These are phyloP conservation scores for Rhombomys opimus DNA, from an alignment of 2,113 vertebrate genomes.

Conservation along the genomic window DNA sequence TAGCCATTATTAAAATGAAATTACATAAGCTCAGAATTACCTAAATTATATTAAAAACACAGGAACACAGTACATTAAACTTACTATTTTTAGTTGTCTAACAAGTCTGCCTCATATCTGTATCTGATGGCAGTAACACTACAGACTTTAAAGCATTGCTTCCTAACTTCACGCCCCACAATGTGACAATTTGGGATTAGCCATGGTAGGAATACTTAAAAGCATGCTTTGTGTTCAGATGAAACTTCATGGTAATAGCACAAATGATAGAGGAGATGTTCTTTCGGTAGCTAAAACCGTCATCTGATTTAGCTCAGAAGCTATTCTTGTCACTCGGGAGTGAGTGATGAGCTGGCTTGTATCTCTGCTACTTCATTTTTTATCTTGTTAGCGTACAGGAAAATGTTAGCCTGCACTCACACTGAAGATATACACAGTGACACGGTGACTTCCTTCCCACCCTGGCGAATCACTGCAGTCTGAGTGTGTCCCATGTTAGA, in stretches of 20 bases:
- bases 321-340: neutral
- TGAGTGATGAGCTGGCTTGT: slow-evolving; percentile 6
- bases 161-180: neutral
- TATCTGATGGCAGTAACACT: neutral
- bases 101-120: neutral
- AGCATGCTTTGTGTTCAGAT: neutral
- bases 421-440: neutral
- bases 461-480: neutral
- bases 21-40: slow-evolving; percentile 1
- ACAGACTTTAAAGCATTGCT: neutral
- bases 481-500: neutral
- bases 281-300: neutral
- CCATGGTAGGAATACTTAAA: neutral
- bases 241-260: neutral
- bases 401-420: neutral
- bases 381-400: slow-evolving; percentile 15
- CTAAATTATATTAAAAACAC: slow-evolving; percentile 17
- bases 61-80: neutral
- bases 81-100: neutral
- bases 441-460: neutral
- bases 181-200: slow-evolving; percentile 24
- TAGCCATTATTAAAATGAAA: slow-evolving; percentile 8
- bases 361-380: slow-evolving; percentile 36
- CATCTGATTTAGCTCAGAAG: slow-evolving; percentile 1
- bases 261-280: neutral